These are phyloP conservation scores for Rotaria socialis DNA, from an alignment of 2,888 invertebrate species.

Conservation along the genomic window DNA sequence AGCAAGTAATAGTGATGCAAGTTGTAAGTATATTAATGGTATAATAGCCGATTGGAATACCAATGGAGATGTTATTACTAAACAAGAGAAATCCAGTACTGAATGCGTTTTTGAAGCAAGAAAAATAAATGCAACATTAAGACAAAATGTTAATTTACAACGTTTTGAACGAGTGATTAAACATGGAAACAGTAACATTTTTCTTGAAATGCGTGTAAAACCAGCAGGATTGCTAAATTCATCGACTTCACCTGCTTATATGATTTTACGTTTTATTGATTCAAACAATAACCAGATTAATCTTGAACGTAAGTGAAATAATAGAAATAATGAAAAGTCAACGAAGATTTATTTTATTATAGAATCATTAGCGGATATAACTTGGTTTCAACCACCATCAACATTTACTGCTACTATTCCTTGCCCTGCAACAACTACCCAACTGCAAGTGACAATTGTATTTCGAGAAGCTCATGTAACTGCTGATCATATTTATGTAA, in stretches of 20 bases:
- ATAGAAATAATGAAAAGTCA: background rate
- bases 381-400: background rate
- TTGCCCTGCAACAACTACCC: background rate
- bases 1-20: background rate
- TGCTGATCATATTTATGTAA: conserved; percentile 1
- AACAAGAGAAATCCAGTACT: background rate
- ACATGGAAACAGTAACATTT: background rate
- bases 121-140: background rate
- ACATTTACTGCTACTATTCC: background rate
- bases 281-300: background rate
- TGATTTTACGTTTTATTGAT: background rate
- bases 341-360: background rate
- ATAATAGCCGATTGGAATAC: background rate
- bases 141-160: background rate
- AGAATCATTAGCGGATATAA: background rate
- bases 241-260: background rate
- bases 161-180: background rate
- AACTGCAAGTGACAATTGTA: background rate
- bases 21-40: background rate
- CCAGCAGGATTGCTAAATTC: background rate
- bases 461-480: background rate
- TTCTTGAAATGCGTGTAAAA: background rate
- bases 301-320: background rate
- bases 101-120: background rate
- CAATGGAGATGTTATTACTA: background rate